phyloP scores from a whole-genome alignment of 53 echinoderm and acorn worm genomes.

The Hippasteria phrygiana region DNA sequence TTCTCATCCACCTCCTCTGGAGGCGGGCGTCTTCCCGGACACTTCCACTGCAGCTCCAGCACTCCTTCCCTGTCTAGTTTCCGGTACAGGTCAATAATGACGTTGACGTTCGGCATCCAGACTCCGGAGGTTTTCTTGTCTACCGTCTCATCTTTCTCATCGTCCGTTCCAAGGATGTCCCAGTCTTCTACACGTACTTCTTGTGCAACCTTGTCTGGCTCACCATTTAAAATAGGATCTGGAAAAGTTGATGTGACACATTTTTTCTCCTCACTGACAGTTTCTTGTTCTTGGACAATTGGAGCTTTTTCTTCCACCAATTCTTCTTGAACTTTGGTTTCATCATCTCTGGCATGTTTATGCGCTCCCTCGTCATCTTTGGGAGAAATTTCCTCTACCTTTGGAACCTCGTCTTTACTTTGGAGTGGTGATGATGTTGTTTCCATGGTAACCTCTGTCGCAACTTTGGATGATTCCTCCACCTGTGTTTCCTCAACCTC shows the following conservation, averaged over 20 bases:
- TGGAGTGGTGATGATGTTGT: neutral
- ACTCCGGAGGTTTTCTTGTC: conserved; percentile 47
- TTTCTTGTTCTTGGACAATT: conserved; percentile 24
- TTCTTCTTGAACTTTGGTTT: conserved; percentile 1
- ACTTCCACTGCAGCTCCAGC: conserved; percentile 93
- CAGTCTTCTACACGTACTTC: conserved; percentile 65
- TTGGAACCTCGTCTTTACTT: conserved; percentile 6
- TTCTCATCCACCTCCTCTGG: conserved; percentile 77
- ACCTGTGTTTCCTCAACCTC: conserved; percentile 29
- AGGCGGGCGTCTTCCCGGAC: conserved; percentile 84
- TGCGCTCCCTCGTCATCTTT: neutral
- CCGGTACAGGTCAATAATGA: conserved; percentile 92
- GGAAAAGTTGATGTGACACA: neutral
- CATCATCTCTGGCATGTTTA: neutral
- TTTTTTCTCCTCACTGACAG: neutral
- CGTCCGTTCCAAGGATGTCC: conserved; percentile 78
- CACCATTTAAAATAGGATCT: neutral
- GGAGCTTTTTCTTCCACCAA: neutral
- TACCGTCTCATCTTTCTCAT: conserved; percentile 62
- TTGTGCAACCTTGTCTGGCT: neutral
- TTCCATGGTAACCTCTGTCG: conserved; percentile 39
- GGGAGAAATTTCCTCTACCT: neutral
- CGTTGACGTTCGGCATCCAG: conserved; percentile 83
- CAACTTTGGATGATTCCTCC: conserved; percentile 9
- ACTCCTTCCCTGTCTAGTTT: conserved; percentile 89